Percentiles rank a stretch among this genome's conserved stretches.
Evolutionary conservation across 2,888 invertebrate species (phyloP).

Genomic region (Bellardia bayeri): DNA sequence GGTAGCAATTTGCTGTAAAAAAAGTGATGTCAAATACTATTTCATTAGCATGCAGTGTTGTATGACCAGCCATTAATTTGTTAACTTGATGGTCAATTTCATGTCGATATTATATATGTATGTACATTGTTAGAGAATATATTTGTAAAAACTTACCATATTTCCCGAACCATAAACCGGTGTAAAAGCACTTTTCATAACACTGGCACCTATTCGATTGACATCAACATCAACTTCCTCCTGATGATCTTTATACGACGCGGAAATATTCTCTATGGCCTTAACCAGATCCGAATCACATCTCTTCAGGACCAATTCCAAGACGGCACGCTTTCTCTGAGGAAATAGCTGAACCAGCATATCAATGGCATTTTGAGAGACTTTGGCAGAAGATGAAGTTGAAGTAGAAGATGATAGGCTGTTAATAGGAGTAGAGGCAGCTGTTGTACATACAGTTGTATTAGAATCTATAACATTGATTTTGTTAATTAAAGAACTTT

Average conservation of each 20-base stretch:
- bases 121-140: no score
- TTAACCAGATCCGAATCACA: constrained; percentile 95
- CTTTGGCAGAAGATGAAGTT: constrained; percentile 75
- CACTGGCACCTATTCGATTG: not conserved
- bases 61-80: no score
- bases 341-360: constrained; percentile 95
- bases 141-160: constrained; percentile 48
- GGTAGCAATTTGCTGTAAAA: no score
- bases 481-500: not conserved
- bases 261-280: constrained; percentile 83
- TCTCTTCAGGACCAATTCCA: constrained; percentile 95
- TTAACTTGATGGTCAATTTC: no score
- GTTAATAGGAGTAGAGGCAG: not conserved
- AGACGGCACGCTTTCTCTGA: constrained; percentile 93
- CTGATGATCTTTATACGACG: constrained; percentile 23
- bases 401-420: not conserved
- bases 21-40: no score
- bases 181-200: constrained; percentile 78
- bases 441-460: not conserved
- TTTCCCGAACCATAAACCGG: constrained; percentile 76
- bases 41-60: no score
- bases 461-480: not conserved
- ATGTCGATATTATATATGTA: no score
- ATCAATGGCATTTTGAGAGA: constrained; percentile 91
- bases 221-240: constrained; percentile 64